A percentile compares a stretch with the other conserved stretches of the same genome.
phyloP scores from a whole-genome alignment of 1,140 invertebrate species.

The Papilio polytes region DNA sequence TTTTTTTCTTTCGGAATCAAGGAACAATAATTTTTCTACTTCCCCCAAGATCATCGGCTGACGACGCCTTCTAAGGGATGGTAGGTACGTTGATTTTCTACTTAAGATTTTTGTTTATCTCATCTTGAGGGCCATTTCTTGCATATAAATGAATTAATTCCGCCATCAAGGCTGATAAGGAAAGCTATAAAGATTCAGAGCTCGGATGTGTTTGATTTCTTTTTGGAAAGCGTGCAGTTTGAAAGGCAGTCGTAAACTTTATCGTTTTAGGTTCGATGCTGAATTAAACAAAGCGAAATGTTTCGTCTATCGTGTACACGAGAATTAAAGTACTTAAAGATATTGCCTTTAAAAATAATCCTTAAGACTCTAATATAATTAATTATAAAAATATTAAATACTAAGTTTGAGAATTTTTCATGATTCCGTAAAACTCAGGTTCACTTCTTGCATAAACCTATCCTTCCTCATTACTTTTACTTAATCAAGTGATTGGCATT shows the following conservation, averaged over 20 bases:
- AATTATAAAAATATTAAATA: too few species aligned
- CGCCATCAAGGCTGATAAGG: slow-evolving; percentile 61
- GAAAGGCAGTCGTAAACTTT: slow-evolving; percentile 73
- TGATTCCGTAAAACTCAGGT: neutral
- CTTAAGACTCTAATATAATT: neutral
- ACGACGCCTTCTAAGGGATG: too few species aligned
- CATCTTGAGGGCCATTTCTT: slow-evolving; percentile 43
- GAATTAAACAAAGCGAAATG: slow-evolving; percentile 53
- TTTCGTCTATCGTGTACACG: slow-evolving; percentile 41
- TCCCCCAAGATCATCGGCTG: too few species aligned
- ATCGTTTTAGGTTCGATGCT: slow-evolving; percentile 61
- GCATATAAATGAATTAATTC: slow-evolving; percentile 61
- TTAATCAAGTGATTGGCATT: neutral
- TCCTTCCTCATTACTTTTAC: neutral
- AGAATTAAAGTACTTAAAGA: neutral
- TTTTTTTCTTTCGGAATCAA: too few species aligned
- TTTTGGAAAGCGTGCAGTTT: slow-evolving; percentile 74
- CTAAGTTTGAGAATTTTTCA: too few species aligned
- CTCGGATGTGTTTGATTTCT: slow-evolving; percentile 63
- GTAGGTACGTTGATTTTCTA: neutral
- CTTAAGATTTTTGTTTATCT: neutral
- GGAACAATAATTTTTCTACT: too few species aligned
- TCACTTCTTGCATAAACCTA: neutral
- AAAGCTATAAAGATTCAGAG: slow-evolving; percentile 54
- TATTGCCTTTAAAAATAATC: neutral